Conservation (phyloP, 2,113 vertebrate species). For the Hippoglossus stenolepis region DNA sequence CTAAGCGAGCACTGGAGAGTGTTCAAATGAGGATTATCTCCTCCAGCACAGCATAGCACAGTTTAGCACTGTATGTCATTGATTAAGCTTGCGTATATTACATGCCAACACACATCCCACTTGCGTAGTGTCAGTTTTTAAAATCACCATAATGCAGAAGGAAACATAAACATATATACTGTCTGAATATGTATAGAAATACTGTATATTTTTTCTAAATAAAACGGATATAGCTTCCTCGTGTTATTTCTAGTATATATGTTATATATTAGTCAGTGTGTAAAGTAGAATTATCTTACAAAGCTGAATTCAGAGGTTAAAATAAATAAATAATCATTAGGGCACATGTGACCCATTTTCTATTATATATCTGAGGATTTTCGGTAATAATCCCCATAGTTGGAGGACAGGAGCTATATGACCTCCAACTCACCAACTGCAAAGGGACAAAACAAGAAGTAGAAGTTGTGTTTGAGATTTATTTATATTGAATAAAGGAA, state of each 20-base stretch:
- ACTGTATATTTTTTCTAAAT: background rate
- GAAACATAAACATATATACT: conserved; percentile 6
- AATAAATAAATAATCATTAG: background rate
- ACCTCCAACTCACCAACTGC: background rate
- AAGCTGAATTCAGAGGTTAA: background rate
- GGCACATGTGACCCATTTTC: background rate
- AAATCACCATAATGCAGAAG: conserved; percentile 26
- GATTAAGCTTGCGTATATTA: conserved; percentile 63
- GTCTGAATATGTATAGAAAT: conserved; percentile 2
- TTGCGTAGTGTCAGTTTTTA: conserved; percentile 35
- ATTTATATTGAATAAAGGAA: background rate
- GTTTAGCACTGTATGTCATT: conserved; percentile 72
- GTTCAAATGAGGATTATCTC: conserved; percentile 75
- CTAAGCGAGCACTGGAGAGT: conserved; percentile 62
- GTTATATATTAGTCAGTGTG: background rate
- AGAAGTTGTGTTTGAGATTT: background rate
- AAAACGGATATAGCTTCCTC: background rate
- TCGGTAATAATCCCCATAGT: conserved; percentile 1
- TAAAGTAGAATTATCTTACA: background rate
- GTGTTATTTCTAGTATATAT: background rate
- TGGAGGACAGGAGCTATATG: background rate
- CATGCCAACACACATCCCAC: conserved; percentile 63
- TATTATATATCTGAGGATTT: background rate
- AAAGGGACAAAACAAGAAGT: background rate
- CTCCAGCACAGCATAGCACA: conserved; percentile 62